These are phyloP conservation scores for Stramonita haemastoma DNA, from an alignment of 2,888 invertebrate species.

Conservation along the genomic window DNA sequence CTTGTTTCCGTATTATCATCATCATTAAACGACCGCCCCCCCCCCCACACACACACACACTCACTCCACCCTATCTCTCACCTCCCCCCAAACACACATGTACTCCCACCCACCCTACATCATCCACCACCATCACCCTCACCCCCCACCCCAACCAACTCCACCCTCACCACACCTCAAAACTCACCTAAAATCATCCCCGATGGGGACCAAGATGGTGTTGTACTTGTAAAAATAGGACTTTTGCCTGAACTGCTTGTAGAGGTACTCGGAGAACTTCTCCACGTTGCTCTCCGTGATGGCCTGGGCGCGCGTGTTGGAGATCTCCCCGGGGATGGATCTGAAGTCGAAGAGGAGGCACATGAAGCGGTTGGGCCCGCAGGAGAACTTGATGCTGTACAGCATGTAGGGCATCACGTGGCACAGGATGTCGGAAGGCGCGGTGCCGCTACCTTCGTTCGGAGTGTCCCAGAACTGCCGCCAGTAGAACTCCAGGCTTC, in stretches of 20 bases:
- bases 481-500: constrained; percentile 93
- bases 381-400: constrained; percentile 96
- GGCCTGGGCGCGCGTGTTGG: constrained; percentile 88
- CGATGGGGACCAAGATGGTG: constrained; percentile 93
- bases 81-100: not conserved
- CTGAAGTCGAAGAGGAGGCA: constrained; percentile 81
- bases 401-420: constrained; percentile 98
- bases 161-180: not conserved
- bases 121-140: not conserved
- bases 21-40: not conserved
- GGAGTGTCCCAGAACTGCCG: constrained; percentile 84
- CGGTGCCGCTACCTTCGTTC: constrained; percentile 49
- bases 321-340: constrained; percentile 92
- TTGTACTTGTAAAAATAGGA: constrained; percentile 94
- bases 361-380: constrained; percentile 92
- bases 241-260: constrained; percentile 93
- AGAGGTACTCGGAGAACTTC: constrained; percentile 87
- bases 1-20: no score
- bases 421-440: constrained; percentile 83
- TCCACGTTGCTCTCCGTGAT: constrained; percentile 91
- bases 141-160: not conserved
- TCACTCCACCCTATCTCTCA: not conserved
- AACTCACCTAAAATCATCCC: constrained; percentile 91
- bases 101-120: not conserved
- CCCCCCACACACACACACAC: not conserved